Evolutionary conservation across 2,888 invertebrate genomes (phyloP).

Genomic region (Tiliacea aurago): DNA sequence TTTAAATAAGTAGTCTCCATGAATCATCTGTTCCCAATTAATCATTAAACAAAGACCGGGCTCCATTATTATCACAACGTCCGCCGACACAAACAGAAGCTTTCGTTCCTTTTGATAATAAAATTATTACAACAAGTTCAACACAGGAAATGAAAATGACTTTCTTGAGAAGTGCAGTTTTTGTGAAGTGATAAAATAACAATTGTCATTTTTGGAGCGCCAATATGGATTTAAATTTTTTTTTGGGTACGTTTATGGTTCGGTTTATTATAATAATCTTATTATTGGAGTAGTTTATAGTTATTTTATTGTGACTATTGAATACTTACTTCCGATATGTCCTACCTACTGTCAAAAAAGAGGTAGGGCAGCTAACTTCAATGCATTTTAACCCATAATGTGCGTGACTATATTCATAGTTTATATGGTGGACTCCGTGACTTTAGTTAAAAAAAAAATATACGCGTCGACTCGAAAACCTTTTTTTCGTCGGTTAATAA

Average conservation of each 20-base stretch:
- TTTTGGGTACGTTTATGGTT: slow-evolving; percentile 43
- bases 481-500: background rate
- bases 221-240: slow-evolving; percentile 47
- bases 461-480: background rate
- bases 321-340: background rate
- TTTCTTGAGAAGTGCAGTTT: slow-evolving; percentile 10
- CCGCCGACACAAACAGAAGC: slow-evolving; percentile 42
- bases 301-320: background rate
- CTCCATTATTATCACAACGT: slow-evolving; percentile 41
- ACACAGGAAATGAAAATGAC: slow-evolving; percentile 9
- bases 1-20: slow-evolving; percentile 37
- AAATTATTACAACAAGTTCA: slow-evolving; percentile 13
- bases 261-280: background rate
- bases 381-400: no score
- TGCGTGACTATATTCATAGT: background rate
- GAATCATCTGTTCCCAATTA: slow-evolving; percentile 29
- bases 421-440: no score
- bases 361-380: background rate
- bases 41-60: slow-evolving; percentile 55
- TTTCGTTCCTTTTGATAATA: slow-evolving; percentile 40
- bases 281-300: no score
- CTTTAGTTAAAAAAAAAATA: no score
- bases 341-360: no score
- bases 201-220: background rate
- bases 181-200: slow-evolving; percentile 30